phyloP scores from a whole-genome alignment of 2,888 invertebrate species.

The Heliconius ethilla region DNA sequence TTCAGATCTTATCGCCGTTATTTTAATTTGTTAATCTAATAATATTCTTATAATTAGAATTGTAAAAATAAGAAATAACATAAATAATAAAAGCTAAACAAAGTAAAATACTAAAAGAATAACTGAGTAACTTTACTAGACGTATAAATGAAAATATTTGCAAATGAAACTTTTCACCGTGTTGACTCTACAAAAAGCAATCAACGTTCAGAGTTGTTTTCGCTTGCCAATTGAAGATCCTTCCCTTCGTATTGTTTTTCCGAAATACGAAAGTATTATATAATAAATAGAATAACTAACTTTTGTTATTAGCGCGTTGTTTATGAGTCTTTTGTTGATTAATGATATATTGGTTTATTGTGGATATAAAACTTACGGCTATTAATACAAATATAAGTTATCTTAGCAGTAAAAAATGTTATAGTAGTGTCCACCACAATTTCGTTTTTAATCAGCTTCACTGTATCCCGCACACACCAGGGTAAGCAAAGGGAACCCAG shows the following conservation, averaged over 20 bases:
- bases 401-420: too few species aligned
- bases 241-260: not conserved
- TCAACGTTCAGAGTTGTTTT: conserved; percentile 8
- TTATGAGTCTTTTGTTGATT: not conserved
- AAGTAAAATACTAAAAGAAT: not conserved
- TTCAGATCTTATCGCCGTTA: too few species aligned
- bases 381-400: too few species aligned
- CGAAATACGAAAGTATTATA: not conserved
- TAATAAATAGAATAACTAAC: conserved; percentile 7
- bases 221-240: not conserved
- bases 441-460: too few species aligned
- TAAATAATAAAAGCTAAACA: too few species aligned
- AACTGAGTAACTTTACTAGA: not conserved
- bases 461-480: too few species aligned
- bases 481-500: too few species aligned
- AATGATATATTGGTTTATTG: not conserved
- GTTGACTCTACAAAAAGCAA: conserved; percentile 14
- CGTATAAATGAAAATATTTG: not conserved
- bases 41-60: too few species aligned
- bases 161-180: not conserved
- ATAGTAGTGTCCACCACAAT: too few species aligned
- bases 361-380: not conserved
- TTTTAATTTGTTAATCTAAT: too few species aligned
- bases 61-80: too few species aligned
- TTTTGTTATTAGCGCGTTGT: not conserved